Evolutionary conservation across 2,797 vertebrate species (phyloP).

Genomic region (Pagetopsis macropterus): DNA sequence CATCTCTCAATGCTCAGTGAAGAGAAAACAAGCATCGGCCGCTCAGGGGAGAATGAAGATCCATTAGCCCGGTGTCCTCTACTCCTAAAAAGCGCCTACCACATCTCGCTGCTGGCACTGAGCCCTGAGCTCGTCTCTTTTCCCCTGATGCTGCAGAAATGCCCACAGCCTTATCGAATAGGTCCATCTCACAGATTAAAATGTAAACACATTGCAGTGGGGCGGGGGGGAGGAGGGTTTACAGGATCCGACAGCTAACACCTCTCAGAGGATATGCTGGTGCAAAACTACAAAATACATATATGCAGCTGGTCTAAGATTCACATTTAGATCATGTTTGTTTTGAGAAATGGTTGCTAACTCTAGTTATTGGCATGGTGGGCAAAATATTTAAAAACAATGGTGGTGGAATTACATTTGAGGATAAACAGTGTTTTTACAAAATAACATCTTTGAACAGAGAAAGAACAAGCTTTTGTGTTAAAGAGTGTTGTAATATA

Average conservation of each 20-base stretch:
- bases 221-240: slow-evolving; percentile 45
- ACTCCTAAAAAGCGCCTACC: slow-evolving; percentile 43
- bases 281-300: slow-evolving; percentile 13
- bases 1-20: slow-evolving; percentile 27
- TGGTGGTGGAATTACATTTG: not conserved
- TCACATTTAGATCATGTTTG: slow-evolving; percentile 20
- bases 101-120: slow-evolving; percentile 57
- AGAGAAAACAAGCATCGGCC: slow-evolving; percentile 38
- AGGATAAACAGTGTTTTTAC: not conserved
- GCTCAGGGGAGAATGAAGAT: slow-evolving; percentile 40
- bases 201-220: slow-evolving; percentile 73
- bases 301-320: slow-evolving; percentile 15
- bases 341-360: slow-evolving; percentile 2
- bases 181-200: slow-evolving; percentile 73
- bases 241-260: slow-evolving; percentile 44
- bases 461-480: no score
- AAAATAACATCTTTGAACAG: not conserved
- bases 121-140: slow-evolving; percentile 48
- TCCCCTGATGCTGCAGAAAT: slow-evolving; percentile 63
- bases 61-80: slow-evolving; percentile 63
- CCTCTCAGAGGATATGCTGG: slow-evolving; percentile 44
- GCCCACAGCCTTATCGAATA: slow-evolving; percentile 68
- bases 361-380: not conserved
- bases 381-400: not conserved
- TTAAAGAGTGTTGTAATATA: not conserved